A percentile compares a stretch with the other conserved stretches of the same genome.
Evolutionary conservation across 2,797 vertebrate genomes (phyloP).

Genomic region (Poliocrania exsul): DNA sequence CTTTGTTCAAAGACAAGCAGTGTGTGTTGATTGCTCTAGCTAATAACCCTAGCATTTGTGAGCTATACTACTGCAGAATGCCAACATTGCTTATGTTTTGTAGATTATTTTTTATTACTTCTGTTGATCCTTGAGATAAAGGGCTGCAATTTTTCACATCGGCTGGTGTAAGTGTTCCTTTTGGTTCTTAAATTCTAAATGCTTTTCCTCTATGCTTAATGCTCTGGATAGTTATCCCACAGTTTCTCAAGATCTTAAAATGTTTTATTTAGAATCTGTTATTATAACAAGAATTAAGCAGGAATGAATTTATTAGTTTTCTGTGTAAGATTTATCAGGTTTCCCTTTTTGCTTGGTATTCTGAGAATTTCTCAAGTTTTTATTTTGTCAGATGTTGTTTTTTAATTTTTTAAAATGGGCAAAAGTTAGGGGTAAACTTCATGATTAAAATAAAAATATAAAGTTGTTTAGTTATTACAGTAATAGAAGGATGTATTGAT

Average conservation of each 20-base stretch:
- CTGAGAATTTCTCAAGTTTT: not conserved
- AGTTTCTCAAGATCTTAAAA: not conserved
- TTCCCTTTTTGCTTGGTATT: not conserved
- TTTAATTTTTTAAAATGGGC: not conserved
- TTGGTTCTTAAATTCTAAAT: not conserved
- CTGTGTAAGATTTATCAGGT: not conserved
- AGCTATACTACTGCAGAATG: not conserved
- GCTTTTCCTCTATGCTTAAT: not conserved
- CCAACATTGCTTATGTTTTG: not conserved
- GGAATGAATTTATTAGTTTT: not conserved
- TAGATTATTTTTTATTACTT: not conserved
- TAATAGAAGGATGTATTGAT: not conserved
- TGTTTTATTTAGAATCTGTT: not conserved
- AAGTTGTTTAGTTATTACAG: not conserved
- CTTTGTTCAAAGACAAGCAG: not conserved
- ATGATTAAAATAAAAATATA: not conserved
- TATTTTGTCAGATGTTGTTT: not conserved
- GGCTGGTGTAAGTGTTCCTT: not conserved
- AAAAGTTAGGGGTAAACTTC: not conserved
- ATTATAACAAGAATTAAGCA: not conserved
- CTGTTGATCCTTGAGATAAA: not conserved
- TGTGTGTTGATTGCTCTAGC: rapidly evolving
- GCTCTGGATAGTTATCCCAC: not conserved
- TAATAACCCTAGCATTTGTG: not conserved
- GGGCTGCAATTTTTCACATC: not conserved